Evolutionary conservation across 2,797 vertebrate species (phyloP).

Genomic region (Scomberomorus guttatus): DNA sequence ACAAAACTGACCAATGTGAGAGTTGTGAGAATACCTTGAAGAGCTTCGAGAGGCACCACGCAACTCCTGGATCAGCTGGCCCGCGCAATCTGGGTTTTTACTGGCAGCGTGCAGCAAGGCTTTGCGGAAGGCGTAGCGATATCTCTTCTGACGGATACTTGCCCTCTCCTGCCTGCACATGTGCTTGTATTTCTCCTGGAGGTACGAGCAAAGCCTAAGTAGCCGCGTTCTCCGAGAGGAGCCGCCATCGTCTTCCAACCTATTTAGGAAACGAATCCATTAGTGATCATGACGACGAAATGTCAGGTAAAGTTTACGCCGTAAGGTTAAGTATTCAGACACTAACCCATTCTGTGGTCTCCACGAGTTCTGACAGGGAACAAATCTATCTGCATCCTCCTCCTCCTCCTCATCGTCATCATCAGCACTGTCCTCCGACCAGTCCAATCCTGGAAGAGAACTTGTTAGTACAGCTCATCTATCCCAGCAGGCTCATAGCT

Average conservation of each 20-base stretch:
- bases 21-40: constrained; percentile 82
- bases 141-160: constrained; percentile 94
- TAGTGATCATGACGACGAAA: neutral
- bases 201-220: constrained; percentile 96
- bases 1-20: neutral
- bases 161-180: constrained; percentile 97
- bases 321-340: neutral
- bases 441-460: constrained; percentile 92
- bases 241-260: constrained; percentile 87
- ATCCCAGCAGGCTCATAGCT: constrained; percentile 3
- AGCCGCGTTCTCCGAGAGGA: constrained; percentile 92
- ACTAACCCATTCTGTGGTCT: constrained; percentile 88
- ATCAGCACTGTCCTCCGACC: constrained; percentile 97
- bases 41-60: constrained; percentile 83
- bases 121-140: constrained; percentile 94
- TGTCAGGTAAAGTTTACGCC: neutral
- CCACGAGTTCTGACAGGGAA: constrained; percentile 91
- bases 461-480: constrained; percentile 56
- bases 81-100: constrained; percentile 92
- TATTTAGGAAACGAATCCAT: constrained; percentile 59
- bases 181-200: constrained; percentile 98
- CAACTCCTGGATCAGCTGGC: constrained; percentile 92
- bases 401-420: constrained; percentile 84
- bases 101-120: constrained; percentile 96
- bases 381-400: constrained; percentile 88